Percentiles rank a stretch among this genome's conserved stretches.
Evolutionary conservation across 2,797 vertebrate species (phyloP).

Genomic region (Sarcophilus harrisii): DNA sequence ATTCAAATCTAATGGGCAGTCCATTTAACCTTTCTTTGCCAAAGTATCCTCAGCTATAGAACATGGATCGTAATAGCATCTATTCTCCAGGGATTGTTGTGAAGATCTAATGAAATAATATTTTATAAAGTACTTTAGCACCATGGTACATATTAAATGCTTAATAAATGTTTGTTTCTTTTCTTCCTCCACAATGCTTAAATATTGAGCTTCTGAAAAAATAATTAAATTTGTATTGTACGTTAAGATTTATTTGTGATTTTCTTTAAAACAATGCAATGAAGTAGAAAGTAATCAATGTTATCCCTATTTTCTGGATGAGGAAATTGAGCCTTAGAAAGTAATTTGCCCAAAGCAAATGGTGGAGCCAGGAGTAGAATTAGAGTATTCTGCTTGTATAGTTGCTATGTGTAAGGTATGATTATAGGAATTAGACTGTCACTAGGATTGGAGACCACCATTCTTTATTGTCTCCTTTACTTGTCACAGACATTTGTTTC

Average conservation of each 20-base stretch:
- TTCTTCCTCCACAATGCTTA: not conserved
- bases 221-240: not conserved
- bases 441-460: not conserved
- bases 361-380: not conserved
- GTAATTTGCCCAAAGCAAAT: not conserved
- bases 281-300: not conserved
- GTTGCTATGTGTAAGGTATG: not conserved
- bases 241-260: not conserved
- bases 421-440: not conserved
- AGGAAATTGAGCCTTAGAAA: not conserved
- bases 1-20: not conserved
- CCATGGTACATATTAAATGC: not conserved
- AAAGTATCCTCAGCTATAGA: not conserved
- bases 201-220: not conserved
- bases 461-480: not conserved
- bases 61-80: not conserved
- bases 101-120: not conserved
- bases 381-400: not conserved
- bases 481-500: not conserved
- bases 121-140: not conserved
- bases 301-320: not conserved
- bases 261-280: not conserved
- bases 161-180: not conserved
- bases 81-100: not conserved
- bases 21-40: not conserved